A percentile compares a stretch with the other conserved stretches of the same genome.
Evolutionary conservation across 2,797 vertebrate genomes (phyloP).

Genomic region (Macropodus opercularis): DNA sequence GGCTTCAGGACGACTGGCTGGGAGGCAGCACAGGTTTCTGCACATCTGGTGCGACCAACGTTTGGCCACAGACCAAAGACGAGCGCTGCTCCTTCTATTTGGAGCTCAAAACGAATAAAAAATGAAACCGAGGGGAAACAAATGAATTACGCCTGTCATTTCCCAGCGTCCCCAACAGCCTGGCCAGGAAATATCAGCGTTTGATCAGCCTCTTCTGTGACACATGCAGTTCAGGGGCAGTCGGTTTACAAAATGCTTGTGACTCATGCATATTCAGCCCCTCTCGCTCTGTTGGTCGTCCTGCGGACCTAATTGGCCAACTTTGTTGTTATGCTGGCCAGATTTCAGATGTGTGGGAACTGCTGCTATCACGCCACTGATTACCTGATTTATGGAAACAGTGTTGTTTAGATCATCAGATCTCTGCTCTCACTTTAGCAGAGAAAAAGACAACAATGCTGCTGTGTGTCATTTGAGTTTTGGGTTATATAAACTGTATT

Average conservation of each 20-base stretch:
- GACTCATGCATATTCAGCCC: slow-evolving; percentile 63
- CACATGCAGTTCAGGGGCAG: slow-evolving; percentile 27
- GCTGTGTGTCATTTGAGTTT: not conserved
- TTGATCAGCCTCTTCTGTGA: slow-evolving; percentile 40
- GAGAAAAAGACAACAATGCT: slow-evolving; percentile 1
- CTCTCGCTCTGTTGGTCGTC: slow-evolving; percentile 62
- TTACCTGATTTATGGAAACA: slow-evolving; percentile 50
- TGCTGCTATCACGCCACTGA: slow-evolving; percentile 42
- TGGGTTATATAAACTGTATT: slow-evolving; percentile 8
- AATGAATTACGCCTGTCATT: slow-evolving; percentile 15
- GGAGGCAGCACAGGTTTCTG: slow-evolving; percentile 64
- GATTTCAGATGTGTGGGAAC: slow-evolving; percentile 64
- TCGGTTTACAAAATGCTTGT: slow-evolving; percentile 53
- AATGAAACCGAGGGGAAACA: not conserved
- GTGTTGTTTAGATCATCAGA: slow-evolving; percentile 52
- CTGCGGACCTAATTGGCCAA: slow-evolving; percentile 68
- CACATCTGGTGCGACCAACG: slow-evolving; percentile 71
- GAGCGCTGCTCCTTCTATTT: slow-evolving; percentile 35
- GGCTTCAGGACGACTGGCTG: slow-evolving; percentile 62
- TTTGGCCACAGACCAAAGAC: slow-evolving; percentile 71
- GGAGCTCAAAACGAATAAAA: no score
- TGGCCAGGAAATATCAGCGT: slow-evolving; percentile 29
- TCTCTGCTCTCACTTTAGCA: no score
- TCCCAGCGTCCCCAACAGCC: slow-evolving; percentile 14
- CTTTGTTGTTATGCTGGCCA: slow-evolving; percentile 76